Evolutionary conservation across 2,888 invertebrate species (phyloP), one percentile per base, ranked within the genome.

Genomic region (Mythimna lalbum): DNA sequence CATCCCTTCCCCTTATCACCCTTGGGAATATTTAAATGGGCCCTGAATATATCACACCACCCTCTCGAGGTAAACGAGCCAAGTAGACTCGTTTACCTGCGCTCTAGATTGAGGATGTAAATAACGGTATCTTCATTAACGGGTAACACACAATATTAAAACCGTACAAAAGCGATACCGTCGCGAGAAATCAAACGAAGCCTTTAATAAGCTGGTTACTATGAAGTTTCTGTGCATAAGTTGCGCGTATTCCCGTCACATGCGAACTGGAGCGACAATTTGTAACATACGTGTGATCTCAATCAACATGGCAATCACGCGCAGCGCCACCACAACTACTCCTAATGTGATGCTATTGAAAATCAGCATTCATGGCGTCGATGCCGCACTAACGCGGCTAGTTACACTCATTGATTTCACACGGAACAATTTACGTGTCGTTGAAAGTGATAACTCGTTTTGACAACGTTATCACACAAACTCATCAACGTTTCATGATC

Each of bases 11-110:
- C 94, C 92, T 95, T 94, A 94, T 93, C 94, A 93, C 95, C 94
- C 94, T 87, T 92, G 95, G 95, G 95, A 94, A 95, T 95, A 95
- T 95, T 95, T 95, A 95, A 95, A 95, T 94, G 94, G 93, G 94
- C 89, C 92, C 92, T 91, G 94, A 94, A 94, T 95, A 94, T 93
- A 95, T 95, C 95, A 94, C 94, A 93, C 92, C 93, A 89, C 93
- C 93, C 93, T 92, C 89, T 87, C 88, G 89, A 91, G 90, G 91
- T 90, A 92, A 92, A 91, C 88, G 92, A 89, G 89, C 90, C 90
- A 88, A 89, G 88, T 83, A 87, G 80, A 89, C 89, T 90, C 92
- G 90, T 90, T 91, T 93, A 94, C 94, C 94, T 95, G 94, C 90
- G 88, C 88, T 89, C 90, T 90, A 91, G 89, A 92, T 93, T 90